Base-by-base conservation (phyloP, 2,113 vertebrate species). In the Bombycilla garrulus region DNA sequence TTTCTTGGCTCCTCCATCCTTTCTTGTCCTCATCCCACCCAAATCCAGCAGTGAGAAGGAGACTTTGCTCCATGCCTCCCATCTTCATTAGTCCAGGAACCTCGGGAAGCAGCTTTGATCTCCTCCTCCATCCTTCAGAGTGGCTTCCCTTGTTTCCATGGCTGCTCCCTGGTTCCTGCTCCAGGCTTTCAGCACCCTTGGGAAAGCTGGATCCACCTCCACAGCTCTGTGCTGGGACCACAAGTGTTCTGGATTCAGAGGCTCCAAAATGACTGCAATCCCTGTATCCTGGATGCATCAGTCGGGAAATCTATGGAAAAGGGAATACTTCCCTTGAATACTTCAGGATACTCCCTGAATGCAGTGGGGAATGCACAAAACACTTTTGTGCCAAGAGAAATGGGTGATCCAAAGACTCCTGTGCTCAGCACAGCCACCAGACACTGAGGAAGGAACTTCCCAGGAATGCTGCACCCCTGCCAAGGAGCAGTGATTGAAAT, bases 401-500 rank as follows among this genome's bases (percentile, higher is more conserved):
- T 0, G 13, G 2, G 2, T 6, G 35, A 70, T 40, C 19, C 42
- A 23, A 48, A 81, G 78, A 7, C n/a, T 79, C 77, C 79, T 16
- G 3, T 56, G 29, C 57, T 84, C 40, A 85, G 53, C 69, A 61
- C 0, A 0, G 61, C 70, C 57, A 50, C 77, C n/a, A 70, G 47
- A 53, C 44, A 57, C 25, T 3, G 5, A 36, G 48, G 57, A 60
- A 74, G 88, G 40, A 38, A 26, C 33, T 83, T 86, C 88, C 71
- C 67, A 35, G 56, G 79, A 85, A 47, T 24, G 33, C 16, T 92
- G 18, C 82, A 45, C 4, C 44, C 47, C n/a, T 90, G 90, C 79
- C 93, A 94, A 74, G 47, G 44, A 92, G 61, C 79, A 81, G 38
- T 1, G 45, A 57, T 3, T 45, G 85, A 88, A 93, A 85, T n/a